These are phyloP conservation scores for Pogonocichla stellata DNA, from an alignment of 2,113 vertebrate species.

Conservation along the genomic window DNA sequence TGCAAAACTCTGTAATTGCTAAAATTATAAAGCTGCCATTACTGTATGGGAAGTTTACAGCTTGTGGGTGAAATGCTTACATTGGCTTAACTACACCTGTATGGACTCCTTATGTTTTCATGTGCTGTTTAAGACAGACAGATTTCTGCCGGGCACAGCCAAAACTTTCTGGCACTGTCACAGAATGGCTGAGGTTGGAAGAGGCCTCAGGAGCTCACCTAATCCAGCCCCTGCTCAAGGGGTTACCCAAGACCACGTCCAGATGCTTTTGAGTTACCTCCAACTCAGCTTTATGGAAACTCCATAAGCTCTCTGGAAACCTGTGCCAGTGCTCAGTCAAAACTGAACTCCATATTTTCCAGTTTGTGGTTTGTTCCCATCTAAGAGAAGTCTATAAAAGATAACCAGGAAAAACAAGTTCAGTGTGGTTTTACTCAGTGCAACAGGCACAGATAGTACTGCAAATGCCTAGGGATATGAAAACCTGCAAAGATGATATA, in stretches of 20 bases:
- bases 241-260: not conserved
- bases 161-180: not conserved
- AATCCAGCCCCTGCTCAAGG: not conserved
- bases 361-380: not conserved
- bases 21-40: constrained; percentile 50
- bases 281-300: not conserved
- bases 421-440: not conserved
- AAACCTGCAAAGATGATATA: rapidly evolving
- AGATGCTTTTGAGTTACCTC: not conserved
- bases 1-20: constrained; percentile 34
- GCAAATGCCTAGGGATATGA: not conserved
- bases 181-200: not conserved
- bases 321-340: not conserved
- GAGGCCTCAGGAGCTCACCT: not conserved
- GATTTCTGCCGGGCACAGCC: not conserved
- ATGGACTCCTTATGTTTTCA: not conserved
- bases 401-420: not conserved
- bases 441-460: not conserved
- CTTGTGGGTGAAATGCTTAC: not conserved
- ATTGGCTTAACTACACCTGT: not conserved
- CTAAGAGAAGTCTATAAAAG: not conserved
- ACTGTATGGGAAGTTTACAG: constrained; percentile 1
- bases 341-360: not conserved
- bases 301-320: not conserved
- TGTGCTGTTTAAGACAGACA: not conserved